Evolutionary conservation across 2,797 vertebrate genomes (phyloP).

Genomic region (Mormyrus proboscirostris): DNA sequence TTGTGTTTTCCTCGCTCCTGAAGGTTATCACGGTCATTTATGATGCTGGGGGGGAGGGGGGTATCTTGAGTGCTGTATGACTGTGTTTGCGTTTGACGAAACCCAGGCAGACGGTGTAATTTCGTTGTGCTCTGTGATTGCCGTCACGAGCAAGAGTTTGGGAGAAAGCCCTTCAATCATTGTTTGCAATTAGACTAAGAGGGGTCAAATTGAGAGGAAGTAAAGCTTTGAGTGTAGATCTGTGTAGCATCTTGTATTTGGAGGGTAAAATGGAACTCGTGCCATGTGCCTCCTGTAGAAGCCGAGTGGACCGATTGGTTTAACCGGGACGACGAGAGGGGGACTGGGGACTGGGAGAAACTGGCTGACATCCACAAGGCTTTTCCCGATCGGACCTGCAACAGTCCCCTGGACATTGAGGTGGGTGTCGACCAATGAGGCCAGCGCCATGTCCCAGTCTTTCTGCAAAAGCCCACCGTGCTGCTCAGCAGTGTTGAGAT

Average conservation of each 20-base stretch:
- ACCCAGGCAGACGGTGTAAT: conserved; percentile 18
- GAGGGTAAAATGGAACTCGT: neutral
- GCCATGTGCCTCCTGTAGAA: conserved; percentile 58
- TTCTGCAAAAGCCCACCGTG: neutral
- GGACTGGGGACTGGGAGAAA: conserved; percentile 84
- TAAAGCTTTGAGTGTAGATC: conserved; percentile 33
- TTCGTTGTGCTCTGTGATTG: conserved; percentile 25
- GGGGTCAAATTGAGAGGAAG: conserved; percentile 37
- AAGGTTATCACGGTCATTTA: conserved; percentile 16
- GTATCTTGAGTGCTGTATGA: conserved; percentile 8
- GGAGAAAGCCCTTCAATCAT: conserved; percentile 39
- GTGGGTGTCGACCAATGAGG: conserved; percentile 48
- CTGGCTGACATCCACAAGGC: conserved; percentile 71
- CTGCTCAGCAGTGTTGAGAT: neutral
- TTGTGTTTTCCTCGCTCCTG: neutral
- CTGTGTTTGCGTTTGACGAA: conserved; percentile 29
- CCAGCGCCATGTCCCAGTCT: neutral
- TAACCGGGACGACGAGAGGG: conserved; percentile 68
- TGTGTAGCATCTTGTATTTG: conserved; percentile 27
- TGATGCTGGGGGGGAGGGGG: conserved; percentile 7
- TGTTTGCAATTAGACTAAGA: conserved; percentile 37
- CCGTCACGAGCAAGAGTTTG: conserved; percentile 17
- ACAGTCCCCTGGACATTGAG: conserved; percentile 81
- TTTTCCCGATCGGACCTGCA: conserved; percentile 76
- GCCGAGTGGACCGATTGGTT: conserved; percentile 94